These are phyloP conservation scores for Chaitophorus viminalis DNA, from an alignment of 2,888 invertebrate genomes.

Conservation along the genomic window DNA sequence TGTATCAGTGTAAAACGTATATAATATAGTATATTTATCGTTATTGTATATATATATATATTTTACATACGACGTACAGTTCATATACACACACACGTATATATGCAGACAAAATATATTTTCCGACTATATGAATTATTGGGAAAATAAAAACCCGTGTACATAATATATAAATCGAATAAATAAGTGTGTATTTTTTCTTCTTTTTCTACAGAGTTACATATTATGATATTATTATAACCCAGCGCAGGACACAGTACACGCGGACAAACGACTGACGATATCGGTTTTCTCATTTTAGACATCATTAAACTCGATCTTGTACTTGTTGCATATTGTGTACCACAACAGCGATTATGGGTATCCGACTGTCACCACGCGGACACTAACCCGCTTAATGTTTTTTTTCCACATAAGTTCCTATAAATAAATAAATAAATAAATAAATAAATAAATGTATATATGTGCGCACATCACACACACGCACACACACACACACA, in stretches of 20 bases:
- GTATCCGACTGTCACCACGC: neutral
- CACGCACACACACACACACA: neutral
- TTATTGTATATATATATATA: neutral
- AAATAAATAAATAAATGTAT: neutral
- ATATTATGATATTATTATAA: neutral
- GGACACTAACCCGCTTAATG: slow-evolving; percentile 32
- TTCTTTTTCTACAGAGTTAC: neutral
- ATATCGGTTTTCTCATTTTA: slow-evolving; percentile 36
- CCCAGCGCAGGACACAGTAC: neutral
- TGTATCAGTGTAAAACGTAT: neutral
- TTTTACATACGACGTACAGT: too few species aligned
- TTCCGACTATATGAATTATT: neutral
- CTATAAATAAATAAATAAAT: slow-evolving; percentile 9
- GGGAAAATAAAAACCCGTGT: slow-evolving; percentile 1
- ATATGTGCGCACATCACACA: too few species aligned
- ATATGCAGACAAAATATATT: neutral
- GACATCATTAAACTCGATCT: slow-evolving; percentile 53
- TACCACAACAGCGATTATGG: slow-evolving; percentile 14
- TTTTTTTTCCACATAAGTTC: neutral
- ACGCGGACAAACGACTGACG: slow-evolving; percentile 1
- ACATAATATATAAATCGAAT: neutral
- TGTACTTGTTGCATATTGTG: slow-evolving; percentile 32
- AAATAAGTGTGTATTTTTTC: neutral
- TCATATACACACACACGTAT: neutral
- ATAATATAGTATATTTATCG: neutral